Base-by-base conservation (phyloP, 1,140 invertebrate genomes). In the Phthorimaea operculella region DNA sequence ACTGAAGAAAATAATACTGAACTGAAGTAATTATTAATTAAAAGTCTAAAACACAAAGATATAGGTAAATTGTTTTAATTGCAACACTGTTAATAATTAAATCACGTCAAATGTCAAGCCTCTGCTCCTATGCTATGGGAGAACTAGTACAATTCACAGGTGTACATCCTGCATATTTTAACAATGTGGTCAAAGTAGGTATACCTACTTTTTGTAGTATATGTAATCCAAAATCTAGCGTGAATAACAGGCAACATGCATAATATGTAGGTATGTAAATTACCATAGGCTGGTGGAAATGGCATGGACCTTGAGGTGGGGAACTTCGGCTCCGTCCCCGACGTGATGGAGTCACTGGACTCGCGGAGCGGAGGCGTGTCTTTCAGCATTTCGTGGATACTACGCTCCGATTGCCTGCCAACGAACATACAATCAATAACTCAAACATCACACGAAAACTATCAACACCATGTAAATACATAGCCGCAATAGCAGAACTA, bases 321-420 rank as follows among this genome's bases (percentile, higher is more conserved):
- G 57, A 86, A 85, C 57, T 85, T 86, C 14, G 84, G 80, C 70
- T 89, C 88, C 21, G 87, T 91, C 42, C 92, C 92, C 21, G 91
- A 91, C 66, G 92, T 92, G 33, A 94, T 92, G 33, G 91, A 91
- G 62, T 87, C 90, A 68, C 89, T 91, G 59, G 90, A 92, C 62
- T 93, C 93, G 64, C 94, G 92, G 60, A 94, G 87, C 5, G 91
- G 89, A 16, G 94, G 92, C 21, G 92, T 92, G 74, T 95, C 93
- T 75, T 94, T 94, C 45, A 96, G 79, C 91, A 94, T 95, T 86
- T 95, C 94, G 71, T 95, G 93, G 72, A 95, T 92, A 82, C 93
- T 94, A 53, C 91, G 86, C 72, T 94, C 93, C 16, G 86, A 85
- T 60, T 86, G 74, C 80, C 81, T 84, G 61, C 11, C 44, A 63